Conservation (phyloP, 1,140 invertebrate species). For the Nixonia krombeini region DNA sequence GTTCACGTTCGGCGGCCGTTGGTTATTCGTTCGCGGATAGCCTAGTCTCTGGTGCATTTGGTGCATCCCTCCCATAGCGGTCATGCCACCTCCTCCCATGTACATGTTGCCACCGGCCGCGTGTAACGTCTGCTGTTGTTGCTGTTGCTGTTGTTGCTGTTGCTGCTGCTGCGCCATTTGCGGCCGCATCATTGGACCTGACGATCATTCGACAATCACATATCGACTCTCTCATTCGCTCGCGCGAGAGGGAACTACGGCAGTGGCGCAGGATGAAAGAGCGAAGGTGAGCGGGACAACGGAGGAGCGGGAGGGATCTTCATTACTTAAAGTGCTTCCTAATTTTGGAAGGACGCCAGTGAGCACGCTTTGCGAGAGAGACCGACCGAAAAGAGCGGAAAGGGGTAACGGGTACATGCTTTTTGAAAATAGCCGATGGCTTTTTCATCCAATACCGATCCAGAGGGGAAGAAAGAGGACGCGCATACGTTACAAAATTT, state of each 20-base stretch:
- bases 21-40: constrained; percentile 70
- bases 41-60: constrained; percentile 72
- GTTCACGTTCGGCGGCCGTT: constrained; percentile 73
- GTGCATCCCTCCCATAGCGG: constrained; percentile 68
- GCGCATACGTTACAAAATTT: too few species aligned
- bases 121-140: constrained; percentile 61
- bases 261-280: too few species aligned
- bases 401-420: background rate
- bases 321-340: constrained; percentile 57
- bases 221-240: too few species aligned
- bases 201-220: constrained; percentile 10
- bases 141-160: constrained; percentile 18
- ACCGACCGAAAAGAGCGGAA: constrained; percentile 8
- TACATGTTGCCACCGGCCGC: constrained; percentile 68
- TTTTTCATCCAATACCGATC: too few species aligned
- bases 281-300: constrained; percentile 43
- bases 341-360: constrained; percentile 47
- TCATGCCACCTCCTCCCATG: constrained; percentile 64
- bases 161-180: constrained; percentile 72
- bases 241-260: too few species aligned
- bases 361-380: constrained; percentile 18
- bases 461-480: constrained; percentile 20
- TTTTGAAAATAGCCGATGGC: too few species aligned
- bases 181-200: constrained; percentile 79
- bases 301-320: constrained; percentile 40